phyloP scores from a whole-genome alignment of 1,140 invertebrate genomes.

The Drosophila sulfurigaster region DNA sequence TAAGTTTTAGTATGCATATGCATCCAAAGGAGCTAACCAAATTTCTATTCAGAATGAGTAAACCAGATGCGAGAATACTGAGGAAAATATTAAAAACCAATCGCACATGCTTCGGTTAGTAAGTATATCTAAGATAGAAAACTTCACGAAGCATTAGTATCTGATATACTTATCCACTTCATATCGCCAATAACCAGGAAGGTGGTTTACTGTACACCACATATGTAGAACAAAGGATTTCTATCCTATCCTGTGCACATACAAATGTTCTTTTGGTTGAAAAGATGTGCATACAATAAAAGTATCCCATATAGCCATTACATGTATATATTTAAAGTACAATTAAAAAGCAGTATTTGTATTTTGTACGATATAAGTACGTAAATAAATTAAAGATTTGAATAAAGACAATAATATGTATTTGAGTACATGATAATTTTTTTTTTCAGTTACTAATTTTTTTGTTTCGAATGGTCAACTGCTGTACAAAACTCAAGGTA shows the following conservation, averaged over 20 bases:
- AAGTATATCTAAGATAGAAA: conserved; percentile 7
- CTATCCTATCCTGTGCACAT: conserved; percentile 3
- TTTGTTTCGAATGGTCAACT: conserved; percentile 63
- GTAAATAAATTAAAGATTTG: conserved; percentile 52
- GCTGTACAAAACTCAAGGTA: conserved; percentile 68
- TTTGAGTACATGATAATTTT: conserved; percentile 75
- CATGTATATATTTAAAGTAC: conserved; percentile 56
- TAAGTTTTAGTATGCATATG: conserved; percentile 2
- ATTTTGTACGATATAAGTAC: conserved; percentile 57
- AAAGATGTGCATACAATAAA: conserved; percentile 51
- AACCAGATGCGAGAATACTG: conserved; percentile 13
- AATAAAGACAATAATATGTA: conserved; percentile 50
- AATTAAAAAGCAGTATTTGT: conserved; percentile 60
- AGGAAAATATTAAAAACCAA: conserved; percentile 28
- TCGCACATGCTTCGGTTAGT: conserved; percentile 9
- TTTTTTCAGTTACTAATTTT: conserved; percentile 62
- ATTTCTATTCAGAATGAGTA: conserved; percentile 41
- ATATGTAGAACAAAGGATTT: neutral
- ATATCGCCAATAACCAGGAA: neutral
- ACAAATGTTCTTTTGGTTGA: neutral
- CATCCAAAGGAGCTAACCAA: conserved; percentile 65
- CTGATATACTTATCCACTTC: conserved; percentile 31
- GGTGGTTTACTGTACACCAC: neutral
- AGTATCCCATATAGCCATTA: conserved; percentile 69
- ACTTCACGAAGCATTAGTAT: neutral